Conservation (phyloP, 2,888 invertebrate genomes). For the Mythimna impura region DNA sequence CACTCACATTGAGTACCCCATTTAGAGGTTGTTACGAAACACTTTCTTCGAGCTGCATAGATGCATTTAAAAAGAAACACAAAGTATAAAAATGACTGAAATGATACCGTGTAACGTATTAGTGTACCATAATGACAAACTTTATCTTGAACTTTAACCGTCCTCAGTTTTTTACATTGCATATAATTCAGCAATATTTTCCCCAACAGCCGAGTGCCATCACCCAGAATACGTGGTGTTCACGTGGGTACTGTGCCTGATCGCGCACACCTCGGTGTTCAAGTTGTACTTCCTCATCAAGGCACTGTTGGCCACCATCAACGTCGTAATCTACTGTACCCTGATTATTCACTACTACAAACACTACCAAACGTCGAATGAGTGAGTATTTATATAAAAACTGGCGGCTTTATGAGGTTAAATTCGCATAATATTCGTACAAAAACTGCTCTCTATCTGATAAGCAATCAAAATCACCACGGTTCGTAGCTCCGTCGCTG, state of each 20-base stretch:
- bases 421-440: background rate
- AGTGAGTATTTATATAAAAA: slow-evolving; percentile 74
- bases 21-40: background rate
- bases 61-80: background rate
- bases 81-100: background rate
- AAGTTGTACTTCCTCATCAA: slow-evolving; percentile 97
- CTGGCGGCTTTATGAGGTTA: background rate
- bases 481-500: background rate
- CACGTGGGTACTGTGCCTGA: slow-evolving; percentile 97
- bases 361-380: slow-evolving; percentile 75
- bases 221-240: slow-evolving; percentile 97
- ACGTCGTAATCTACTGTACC: slow-evolving; percentile 93
- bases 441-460: background rate
- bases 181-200: background rate
- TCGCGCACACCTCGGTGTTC: slow-evolving; percentile 97
- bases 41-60: background rate
- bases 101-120: background rate
- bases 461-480: background rate
- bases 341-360: slow-evolving; percentile 92
- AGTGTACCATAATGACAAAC: background rate
- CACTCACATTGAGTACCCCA: no score
- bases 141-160: background rate
- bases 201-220: slow-evolving; percentile 85
- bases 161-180: background rate
- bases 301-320: slow-evolving; percentile 93